These are phyloP conservation scores for Xyliphius kryptos DNA, from an alignment of 2,113 vertebrate genomes.

Conservation along the genomic window DNA sequence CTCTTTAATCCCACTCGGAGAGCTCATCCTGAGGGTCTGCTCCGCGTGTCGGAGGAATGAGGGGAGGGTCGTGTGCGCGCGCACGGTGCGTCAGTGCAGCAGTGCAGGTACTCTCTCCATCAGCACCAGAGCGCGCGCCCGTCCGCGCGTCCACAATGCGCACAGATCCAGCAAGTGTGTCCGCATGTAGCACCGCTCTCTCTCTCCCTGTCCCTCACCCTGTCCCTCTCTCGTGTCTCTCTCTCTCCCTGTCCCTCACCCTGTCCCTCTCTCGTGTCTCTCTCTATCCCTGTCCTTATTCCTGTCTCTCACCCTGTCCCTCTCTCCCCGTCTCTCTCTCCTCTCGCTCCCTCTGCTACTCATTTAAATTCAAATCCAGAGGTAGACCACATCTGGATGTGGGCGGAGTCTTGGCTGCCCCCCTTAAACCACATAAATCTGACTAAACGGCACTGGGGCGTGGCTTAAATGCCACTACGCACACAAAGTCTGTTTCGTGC, in stretches of 20 bases:
- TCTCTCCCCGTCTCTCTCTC: not conserved
- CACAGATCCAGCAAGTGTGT: too few relatives aligned
- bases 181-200: too few relatives aligned
- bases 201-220: not conserved
- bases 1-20: slow-evolving; percentile 90
- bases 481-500: too few relatives aligned
- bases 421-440: slow-evolving; percentile 32
- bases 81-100: not conserved
- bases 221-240: too few relatives aligned
- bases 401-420: slow-evolving; percentile 22
- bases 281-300: too few relatives aligned
- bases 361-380: slow-evolving; percentile 33
- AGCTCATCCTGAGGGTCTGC: slow-evolving; percentile 80
- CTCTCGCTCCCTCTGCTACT: slow-evolving; percentile 43
- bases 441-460: slow-evolving; percentile 45
- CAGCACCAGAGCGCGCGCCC: not conserved
- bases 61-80: slow-evolving; percentile 46
- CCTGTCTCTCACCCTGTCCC: not conserved
- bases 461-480: not conserved
- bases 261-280: too few relatives aligned
- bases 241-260: not conserved
- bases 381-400: slow-evolving; percentile 56
- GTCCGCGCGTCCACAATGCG: not conserved
- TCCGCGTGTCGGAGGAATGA: slow-evolving; percentile 20
- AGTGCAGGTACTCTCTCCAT: slow-evolving; percentile 18